Conservation (phyloP, 2,888 invertebrate genomes). For the Conops quadrifasciatus region DNA sequence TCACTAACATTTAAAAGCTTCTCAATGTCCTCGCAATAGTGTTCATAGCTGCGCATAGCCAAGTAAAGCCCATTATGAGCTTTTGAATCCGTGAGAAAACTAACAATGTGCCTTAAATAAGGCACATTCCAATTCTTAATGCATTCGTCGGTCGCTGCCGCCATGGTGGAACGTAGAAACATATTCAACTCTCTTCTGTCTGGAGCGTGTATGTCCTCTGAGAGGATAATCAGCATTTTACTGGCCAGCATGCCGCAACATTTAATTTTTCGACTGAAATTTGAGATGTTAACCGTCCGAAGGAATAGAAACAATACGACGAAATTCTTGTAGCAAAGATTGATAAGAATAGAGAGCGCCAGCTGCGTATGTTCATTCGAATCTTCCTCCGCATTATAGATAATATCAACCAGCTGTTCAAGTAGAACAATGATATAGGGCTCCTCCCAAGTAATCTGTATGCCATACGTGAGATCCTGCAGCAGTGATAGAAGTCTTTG, state of each 20-base stretch:
- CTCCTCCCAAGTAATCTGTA: constrained; percentile 82
- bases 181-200: constrained; percentile 56
- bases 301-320: constrained; percentile 78
- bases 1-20: constrained; percentile 56
- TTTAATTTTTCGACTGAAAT: constrained; percentile 58
- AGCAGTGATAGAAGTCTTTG: constrained; percentile 54
- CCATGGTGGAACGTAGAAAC: constrained; percentile 59
- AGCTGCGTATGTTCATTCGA: constrained; percentile 57
- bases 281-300: constrained; percentile 71
- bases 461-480: constrained; percentile 80
- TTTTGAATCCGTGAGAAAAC: constrained; percentile 58
- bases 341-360: constrained; percentile 77
- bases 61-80: constrained; percentile 54
- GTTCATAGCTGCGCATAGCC: constrained; percentile 56
- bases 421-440: constrained; percentile 76
- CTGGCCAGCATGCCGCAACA: constrained; percentile 59
- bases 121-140: constrained; percentile 60
- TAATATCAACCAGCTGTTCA: constrained; percentile 74
- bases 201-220: constrained; percentile 58
- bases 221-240: constrained; percentile 62
- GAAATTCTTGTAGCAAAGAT: constrained; percentile 81
- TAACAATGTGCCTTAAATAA: constrained; percentile 59
- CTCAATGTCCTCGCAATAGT: constrained; percentile 58
- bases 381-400: constrained; percentile 64
- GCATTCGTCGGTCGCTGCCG: constrained; percentile 55